These are phyloP conservation scores for Melanostigma gelatinosum DNA, from an alignment of 2,113 vertebrate genomes.

Conservation along the genomic window DNA sequence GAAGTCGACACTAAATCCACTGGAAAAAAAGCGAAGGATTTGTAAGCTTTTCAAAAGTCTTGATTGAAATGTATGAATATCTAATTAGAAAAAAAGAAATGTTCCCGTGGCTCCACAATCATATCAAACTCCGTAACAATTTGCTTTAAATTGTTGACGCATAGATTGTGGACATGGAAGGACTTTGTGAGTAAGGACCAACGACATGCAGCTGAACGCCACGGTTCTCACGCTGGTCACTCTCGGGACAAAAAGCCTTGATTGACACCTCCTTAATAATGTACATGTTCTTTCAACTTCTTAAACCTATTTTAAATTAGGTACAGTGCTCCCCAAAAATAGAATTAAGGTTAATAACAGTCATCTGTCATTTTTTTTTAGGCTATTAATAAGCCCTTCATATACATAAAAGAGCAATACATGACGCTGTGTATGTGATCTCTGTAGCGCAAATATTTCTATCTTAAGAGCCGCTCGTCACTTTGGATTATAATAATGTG, in stretches of 20 bases:
- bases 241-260: not conserved
- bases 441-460: slow-evolving; percentile 31
- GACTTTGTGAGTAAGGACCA: not conserved
- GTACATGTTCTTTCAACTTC: not conserved
- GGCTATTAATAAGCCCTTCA: slow-evolving; percentile 37
- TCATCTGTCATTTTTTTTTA: slow-evolving; percentile 29
- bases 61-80: slow-evolving; percentile 3
- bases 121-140: not conserved
- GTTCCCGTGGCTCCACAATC: not conserved
- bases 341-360: slow-evolving; percentile 22
- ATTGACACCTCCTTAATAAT: slow-evolving; percentile 3
- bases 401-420: slow-evolving; percentile 19
- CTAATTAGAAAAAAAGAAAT: not conserved
- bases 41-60: slow-evolving; percentile 18
- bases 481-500: not conserved
- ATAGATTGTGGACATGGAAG: not conserved
- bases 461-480: slow-evolving; percentile 11
- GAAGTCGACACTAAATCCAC: slow-evolving; percentile 30
- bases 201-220: not conserved
- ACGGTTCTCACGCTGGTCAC: not conserved
- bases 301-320: not conserved
- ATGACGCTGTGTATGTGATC: slow-evolving; percentile 31
- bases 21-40: slow-evolving; percentile 6
- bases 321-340: slow-evolving; percentile 1
- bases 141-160: not conserved